A percentile compares a stretch with the other conserved stretches of the same genome.
phyloP scores from a whole-genome alignment of 2,113 vertebrate species.

The Sprattus sprattus region DNA sequence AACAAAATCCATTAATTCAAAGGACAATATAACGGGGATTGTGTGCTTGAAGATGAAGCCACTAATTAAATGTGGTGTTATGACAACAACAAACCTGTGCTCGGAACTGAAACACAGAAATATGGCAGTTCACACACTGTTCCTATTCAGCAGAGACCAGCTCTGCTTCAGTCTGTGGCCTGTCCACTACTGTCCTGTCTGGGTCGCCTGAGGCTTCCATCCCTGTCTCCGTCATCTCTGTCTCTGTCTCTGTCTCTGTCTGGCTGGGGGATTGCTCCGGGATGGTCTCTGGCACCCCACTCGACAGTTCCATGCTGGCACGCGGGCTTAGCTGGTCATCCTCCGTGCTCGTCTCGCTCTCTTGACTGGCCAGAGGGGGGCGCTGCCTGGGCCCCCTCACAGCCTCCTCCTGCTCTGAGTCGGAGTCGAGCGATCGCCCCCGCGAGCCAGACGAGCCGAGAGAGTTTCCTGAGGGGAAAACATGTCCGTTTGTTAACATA shows the following conservation, averaged over 20 bases:
- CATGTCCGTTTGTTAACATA: not conserved
- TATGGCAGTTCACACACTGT: not conserved
- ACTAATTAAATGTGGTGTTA: not conserved
- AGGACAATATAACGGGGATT: not conserved
- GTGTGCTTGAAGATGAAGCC: not conserved
- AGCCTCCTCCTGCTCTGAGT: conserved; percentile 80
- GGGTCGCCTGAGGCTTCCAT: not conserved
- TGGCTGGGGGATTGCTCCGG: conserved; percentile 28
- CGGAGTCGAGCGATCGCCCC: conserved; percentile 79
- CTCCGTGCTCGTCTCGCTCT: conserved; percentile 72
- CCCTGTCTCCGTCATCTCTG: not conserved
- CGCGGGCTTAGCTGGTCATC: conserved; percentile 68
- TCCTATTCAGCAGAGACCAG: not conserved
- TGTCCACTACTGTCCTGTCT: conserved; percentile 21
- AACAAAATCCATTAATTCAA: not conserved
- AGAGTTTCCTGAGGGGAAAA: conserved; percentile 47
- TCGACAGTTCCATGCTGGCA: conserved; percentile 44
- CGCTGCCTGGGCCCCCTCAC: conserved; percentile 12
- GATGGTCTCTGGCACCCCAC: conserved; percentile 37
- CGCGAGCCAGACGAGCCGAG: conserved; percentile 67
- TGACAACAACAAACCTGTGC: not conserved
- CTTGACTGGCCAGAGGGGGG: conserved; percentile 61
- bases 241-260: not conserved
- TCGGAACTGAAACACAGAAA: not conserved
- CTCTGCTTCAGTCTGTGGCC: not conserved